Conservation (phyloP, 2,113 vertebrate species). For the Coptodon rendalli region DNA sequence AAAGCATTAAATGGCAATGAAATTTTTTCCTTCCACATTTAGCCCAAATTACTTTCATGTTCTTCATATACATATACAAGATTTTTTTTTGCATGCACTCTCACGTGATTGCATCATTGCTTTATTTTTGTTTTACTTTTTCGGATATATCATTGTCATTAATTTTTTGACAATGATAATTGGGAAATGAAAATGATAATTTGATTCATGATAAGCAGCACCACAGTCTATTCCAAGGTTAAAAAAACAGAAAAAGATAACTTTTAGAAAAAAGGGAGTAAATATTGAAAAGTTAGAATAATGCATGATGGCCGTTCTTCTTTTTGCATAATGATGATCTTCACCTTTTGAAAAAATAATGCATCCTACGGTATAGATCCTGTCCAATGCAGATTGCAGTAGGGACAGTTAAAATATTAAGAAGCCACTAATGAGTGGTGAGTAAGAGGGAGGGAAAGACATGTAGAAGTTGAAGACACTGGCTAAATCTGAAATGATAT, state of each 20-base stretch:
- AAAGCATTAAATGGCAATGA: no score
- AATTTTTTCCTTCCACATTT: no score
- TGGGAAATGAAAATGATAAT: neutral
- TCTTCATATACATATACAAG: neutral
- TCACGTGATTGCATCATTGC: neutral
- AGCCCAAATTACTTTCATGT: no score
- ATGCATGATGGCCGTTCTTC: neutral
- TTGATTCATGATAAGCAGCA: neutral
- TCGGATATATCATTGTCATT: neutral
- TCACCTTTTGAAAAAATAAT: slow-evolving; percentile 21
- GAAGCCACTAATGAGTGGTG: neutral
- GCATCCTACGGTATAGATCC: neutral
- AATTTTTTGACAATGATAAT: neutral
- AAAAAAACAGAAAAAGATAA: neutral
- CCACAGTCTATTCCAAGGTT: neutral
- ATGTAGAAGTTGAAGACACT: neutral
- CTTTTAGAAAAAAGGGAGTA: neutral
- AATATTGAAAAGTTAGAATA: neutral
- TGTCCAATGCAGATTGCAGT: neutral
- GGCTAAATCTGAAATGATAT: neutral
- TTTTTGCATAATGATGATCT: slow-evolving; percentile 12
- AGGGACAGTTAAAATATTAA: slow-evolving; percentile 2
- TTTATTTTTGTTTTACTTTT: neutral
- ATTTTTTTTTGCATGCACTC: neutral
- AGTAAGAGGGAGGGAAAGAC: neutral